Base-by-base conservation (phyloP, 2,888 invertebrate species). In the Aricia artaxerxes region DNA sequence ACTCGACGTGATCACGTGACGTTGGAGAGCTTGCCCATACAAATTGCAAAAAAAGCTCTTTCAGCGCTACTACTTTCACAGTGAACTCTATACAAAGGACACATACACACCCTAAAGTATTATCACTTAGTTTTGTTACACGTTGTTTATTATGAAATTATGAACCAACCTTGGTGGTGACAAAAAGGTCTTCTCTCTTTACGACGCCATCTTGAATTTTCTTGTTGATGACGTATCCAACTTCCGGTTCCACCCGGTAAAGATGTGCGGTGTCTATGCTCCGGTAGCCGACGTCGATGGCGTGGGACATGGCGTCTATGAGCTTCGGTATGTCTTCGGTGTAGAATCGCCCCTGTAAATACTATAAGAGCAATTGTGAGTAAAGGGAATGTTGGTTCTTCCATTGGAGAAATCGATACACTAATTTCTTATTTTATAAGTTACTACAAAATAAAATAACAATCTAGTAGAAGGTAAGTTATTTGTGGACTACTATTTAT, bases 261-360 rank as follows among this genome's bases (percentile, higher is more conserved):
- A 96, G 90, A 82, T 95, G 95, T 11, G 97, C 96, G 80, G 97
- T 96, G 86, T 98, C 98, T 80, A 98, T 95, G 85, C 97, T 97
- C 0, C 97, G 95, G 86, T 97, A 98, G 0, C 97, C 97, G 69
- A 95, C 90, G 83, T 97, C 96, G 79, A 97, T 96, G 4, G 97
- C 97, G 84, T 96, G 95, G 79, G 96, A 95, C 4, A 97, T 94
- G 0, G 96, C 96, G 82, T 96, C 95, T 0, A 93, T 78, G 81
- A 93, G 81, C 79, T 89, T 89, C 0, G 90, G 88, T 0, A 85
- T 60, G 9, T 88, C 91, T 0, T 82, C 78, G 0, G 82, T 61
- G 13, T 84, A 80, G 61, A 91, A 87, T 4, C 85, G 86, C 0
- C 78, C 38, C 93, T 93, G 86, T 6, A 81, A 80, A 49, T 2